Evolutionary conservation across 2,888 invertebrate genomes (phyloP), one percentile per base, ranked within the genome.

Genomic region (Ptychoptera albimana): DNA sequence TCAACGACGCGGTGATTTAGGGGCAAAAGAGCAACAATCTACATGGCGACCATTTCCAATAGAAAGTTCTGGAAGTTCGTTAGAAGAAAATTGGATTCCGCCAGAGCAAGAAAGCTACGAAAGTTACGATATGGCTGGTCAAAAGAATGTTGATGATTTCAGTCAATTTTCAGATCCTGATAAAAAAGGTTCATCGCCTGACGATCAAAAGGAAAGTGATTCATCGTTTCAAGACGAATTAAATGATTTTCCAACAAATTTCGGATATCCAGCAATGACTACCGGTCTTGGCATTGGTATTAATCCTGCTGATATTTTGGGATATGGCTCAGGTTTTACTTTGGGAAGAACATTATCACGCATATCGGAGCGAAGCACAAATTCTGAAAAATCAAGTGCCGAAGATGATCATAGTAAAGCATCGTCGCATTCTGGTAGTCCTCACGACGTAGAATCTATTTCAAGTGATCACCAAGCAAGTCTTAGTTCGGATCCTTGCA

Each of bases 381-480:
- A 86, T 10, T 87, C 87, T 0, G 87, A 87, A 59, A 87, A 87
- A 61, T 83, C 84, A 2, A 86, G 86, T 56, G 79, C 84, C 48
- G 75, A 82, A 53, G 79, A 86, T 55, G 86, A 86, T 59, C 86
- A 87, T 66, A 86, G 86, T 30, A 87, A 86, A 63, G 85, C 82
- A 4, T 84, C 84, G 49, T 84, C 85, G 2, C 76, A 84, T 48
- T 85, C 85, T 3, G 82, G 84, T 46, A 86, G 86, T 59, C 74
- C 85, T 50, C 84, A 85, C 52, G 87, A 87, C 59, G 86, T 86
- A 59, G 85, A 85, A 0, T 67, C 83, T 31, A 78, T 81, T 49
- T 86, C 86, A 0, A 86, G 84, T 55, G 86, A 87, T 61, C 85
- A 82, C 56, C 86, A 86, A 61, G 83, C 82, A 11, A 86, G 86